Conservation (phyloP, 2,888 invertebrate species). For the Lathronympha strigana region DNA sequence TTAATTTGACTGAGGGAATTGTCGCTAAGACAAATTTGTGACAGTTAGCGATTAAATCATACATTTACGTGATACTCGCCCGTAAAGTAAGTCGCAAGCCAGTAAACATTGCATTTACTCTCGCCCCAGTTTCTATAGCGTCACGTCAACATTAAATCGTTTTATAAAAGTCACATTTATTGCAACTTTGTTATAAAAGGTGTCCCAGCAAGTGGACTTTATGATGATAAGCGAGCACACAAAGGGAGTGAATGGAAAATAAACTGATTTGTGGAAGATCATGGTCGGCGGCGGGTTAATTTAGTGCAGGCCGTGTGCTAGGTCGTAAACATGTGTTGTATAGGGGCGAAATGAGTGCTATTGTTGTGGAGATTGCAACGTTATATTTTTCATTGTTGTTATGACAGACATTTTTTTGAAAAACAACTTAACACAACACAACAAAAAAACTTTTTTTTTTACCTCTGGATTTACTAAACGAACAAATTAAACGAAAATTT, state of each 20-base stretch:
- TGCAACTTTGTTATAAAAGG: constrained; percentile 35
- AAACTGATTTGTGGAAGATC: constrained; percentile 43
- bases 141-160: constrained; percentile 27
- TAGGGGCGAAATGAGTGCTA: constrained; percentile 21
- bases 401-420: not conserved
- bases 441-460: no score
- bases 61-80: not conserved
- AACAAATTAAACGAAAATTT: no score
- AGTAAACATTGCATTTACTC: not conserved
- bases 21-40: not conserved
- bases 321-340: constrained; percentile 30
- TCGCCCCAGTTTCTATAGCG: constrained; percentile 16
- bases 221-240: constrained; percentile 41
- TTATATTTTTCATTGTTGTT: constrained; percentile 9
- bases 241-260: constrained; percentile 40
- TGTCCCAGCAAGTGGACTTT: constrained; percentile 38
- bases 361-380: constrained; percentile 21
- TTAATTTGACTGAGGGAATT: not conserved
- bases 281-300: constrained; percentile 37
- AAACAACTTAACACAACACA: no score
- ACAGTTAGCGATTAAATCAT: no score
- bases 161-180: constrained; percentile 33
- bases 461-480: no score
- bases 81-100: not conserved
- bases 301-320: constrained; percentile 23